Evolutionary conservation across 2,888 invertebrate species (phyloP).

Genomic region (Digitonthophagus gazella): DNA sequence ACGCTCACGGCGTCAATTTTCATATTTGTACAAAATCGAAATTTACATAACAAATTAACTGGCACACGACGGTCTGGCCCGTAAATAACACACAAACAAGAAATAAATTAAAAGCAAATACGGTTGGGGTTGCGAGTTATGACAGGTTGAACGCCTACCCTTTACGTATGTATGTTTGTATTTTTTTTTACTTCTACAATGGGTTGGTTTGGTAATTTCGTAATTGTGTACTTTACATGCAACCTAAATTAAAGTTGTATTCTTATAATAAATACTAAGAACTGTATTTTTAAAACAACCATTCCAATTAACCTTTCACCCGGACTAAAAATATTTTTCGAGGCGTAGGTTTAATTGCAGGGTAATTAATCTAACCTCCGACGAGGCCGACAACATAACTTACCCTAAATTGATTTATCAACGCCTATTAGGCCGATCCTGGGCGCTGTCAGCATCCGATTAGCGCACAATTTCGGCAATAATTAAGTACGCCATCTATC

Average conservation of each 20-base stretch:
- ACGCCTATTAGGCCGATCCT: background rate
- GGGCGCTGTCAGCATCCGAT: background rate
- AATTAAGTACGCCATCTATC: background rate
- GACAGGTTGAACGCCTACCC: background rate
- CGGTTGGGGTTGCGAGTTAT: background rate
- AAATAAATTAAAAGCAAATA: background rate
- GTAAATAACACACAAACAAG: background rate
- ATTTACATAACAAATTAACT: background rate
- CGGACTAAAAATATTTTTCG: background rate
- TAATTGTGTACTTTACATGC: too few species aligned
- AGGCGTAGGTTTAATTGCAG: background rate
- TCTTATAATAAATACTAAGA: too few species aligned
- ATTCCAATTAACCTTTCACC: too few species aligned
- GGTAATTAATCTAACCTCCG: background rate
- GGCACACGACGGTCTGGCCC: background rate
- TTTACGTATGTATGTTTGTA: background rate
- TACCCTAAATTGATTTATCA: background rate
- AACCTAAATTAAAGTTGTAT: too few species aligned
- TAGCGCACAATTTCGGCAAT: background rate
- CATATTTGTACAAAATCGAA: background rate
- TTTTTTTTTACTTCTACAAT: background rate
- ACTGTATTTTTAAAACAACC: too few species aligned
- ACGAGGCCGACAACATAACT: background rate
- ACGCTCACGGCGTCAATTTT: background rate
- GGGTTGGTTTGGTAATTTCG: too few species aligned